phyloP scores from a whole-genome alignment of 2,797 vertebrate species.

The Propithecus deckenii region DNA sequence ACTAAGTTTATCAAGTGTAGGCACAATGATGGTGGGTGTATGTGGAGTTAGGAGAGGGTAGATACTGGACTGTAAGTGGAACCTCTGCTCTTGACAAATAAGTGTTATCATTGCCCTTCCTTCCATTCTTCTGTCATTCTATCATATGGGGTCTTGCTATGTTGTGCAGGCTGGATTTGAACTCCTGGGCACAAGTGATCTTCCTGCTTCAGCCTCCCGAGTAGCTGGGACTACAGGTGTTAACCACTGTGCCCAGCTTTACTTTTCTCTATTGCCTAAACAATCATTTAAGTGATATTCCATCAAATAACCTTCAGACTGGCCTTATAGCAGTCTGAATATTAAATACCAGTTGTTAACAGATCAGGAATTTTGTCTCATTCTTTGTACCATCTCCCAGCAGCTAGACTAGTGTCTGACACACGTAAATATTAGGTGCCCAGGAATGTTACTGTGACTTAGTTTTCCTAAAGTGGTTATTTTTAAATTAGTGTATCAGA shows the following conservation, averaged over 20 bases:
- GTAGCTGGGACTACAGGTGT: neutral
- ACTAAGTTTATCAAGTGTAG: neutral
- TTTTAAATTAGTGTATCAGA: neutral
- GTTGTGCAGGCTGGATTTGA: neutral
- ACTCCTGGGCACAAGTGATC: neutral
- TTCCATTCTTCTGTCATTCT: neutral
- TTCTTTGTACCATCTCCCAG: neutral
- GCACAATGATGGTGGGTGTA: neutral
- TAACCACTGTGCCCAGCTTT: neutral
- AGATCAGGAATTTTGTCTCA: neutral
- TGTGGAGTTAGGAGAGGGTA: neutral
- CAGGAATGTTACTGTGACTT: neutral
- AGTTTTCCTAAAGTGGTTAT: neutral
- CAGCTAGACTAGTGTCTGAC: neutral
- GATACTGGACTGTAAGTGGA: neutral
- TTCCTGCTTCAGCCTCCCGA: neutral
- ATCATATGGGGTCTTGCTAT: neutral
- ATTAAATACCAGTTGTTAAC: neutral
- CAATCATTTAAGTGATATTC: neutral
- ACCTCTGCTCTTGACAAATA: neutral
- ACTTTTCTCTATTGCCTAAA: neutral
- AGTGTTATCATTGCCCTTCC: neutral
- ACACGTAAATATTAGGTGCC: neutral
- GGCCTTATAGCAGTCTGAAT: neutral
- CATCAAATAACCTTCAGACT: conserved; percentile 12